Base-by-base conservation (phyloP, 2,113 vertebrate species). In the Xiphias gladius region DNA sequence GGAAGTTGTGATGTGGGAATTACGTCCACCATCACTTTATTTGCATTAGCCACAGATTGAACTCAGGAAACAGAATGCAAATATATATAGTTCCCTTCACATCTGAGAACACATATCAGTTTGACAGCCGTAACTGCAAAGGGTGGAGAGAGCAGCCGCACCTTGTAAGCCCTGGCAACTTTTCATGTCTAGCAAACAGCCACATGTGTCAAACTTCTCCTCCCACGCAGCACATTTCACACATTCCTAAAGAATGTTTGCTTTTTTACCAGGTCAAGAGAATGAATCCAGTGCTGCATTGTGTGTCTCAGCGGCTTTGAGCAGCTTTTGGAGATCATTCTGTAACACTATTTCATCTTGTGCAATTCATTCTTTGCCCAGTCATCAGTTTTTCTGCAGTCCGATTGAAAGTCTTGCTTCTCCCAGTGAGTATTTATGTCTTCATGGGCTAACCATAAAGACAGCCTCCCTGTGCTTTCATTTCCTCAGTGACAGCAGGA, bases 141-240 rank as follows among this genome's bases (percentile, higher is more conserved):
- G 89, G 67, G 81, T 79, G 83, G 62, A 87, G 77, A 73, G 71
- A 77, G 73, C 59, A 88, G 91, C 89, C 87, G 79, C 93, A 94
- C 93, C 93, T 92, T 92, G 77, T 90, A 88, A 86, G 87, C 87
- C 73, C 80, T 87, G 84, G 91, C 90, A 89, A 74, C 78, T 85
- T 81, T 85, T 89, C 82, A 83, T 88, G 88, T 89, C 89, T 86
- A 3, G 77, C 79, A 89, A 90, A 92, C 88, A 87, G 88, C 84
- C 87, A 80, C 86, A 92, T 91, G 89, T 91, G 89, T 92, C 85
- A 87, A 86, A 82, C 87, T 57, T 88, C 79, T 92, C 89, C 91
- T 93, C 93, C 93, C 93, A 92, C 88, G 82, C 89, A 83, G 74
- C 75, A 89, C 90, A 94, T 94, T 94, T 94, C 92, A 92, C 90